A percentile compares a stretch with the other conserved stretches of the same genome.
Conservation (phyloP, 1,140 invertebrate species). For the Pogonomyrmex barbatus region DNA sequence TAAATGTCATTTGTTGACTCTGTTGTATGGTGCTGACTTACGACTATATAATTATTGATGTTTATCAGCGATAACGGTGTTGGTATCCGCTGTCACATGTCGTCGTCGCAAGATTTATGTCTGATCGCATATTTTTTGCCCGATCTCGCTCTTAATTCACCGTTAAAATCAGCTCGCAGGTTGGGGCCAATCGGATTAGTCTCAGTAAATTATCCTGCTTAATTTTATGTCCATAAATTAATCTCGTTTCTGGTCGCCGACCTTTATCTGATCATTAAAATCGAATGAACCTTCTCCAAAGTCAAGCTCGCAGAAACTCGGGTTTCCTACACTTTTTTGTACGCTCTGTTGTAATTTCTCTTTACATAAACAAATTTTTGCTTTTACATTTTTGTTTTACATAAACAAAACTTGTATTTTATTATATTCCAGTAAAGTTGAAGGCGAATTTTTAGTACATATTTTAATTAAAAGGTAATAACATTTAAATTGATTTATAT, state of each 20-base stretch:
- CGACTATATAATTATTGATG: conserved; percentile 15
- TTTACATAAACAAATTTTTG: background rate
- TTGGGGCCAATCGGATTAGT: background rate
- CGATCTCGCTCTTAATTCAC: conserved; percentile 4
- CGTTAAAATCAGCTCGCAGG: conserved; percentile 2
- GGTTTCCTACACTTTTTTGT: background rate
- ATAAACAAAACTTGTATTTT: background rate
- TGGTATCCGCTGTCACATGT: conserved; percentile 26
- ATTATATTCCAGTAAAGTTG: background rate
- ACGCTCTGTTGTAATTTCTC: too few relatives aligned
- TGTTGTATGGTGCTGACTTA: conserved; percentile 19
- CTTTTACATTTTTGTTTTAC: background rate
- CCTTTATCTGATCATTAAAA: background rate
- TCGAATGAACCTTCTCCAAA: background rate
- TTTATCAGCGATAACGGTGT: conserved; percentile 38
- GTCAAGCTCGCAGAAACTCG: background rate
- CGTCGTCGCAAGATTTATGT: conserved; percentile 32
- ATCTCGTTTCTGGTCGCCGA: background rate
- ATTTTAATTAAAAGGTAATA: background rate
- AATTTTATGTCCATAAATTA: conserved; percentile 14
- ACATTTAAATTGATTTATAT: background rate
- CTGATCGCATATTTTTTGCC: background rate
- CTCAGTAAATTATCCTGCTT: background rate
- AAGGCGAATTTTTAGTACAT: background rate
- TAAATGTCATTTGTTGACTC: conserved; percentile 3